Evolutionary conservation across 2,797 vertebrate species (phyloP), one percentile per base, ranked within the genome.

Genomic region (Lagodon rhomboides): DNA sequence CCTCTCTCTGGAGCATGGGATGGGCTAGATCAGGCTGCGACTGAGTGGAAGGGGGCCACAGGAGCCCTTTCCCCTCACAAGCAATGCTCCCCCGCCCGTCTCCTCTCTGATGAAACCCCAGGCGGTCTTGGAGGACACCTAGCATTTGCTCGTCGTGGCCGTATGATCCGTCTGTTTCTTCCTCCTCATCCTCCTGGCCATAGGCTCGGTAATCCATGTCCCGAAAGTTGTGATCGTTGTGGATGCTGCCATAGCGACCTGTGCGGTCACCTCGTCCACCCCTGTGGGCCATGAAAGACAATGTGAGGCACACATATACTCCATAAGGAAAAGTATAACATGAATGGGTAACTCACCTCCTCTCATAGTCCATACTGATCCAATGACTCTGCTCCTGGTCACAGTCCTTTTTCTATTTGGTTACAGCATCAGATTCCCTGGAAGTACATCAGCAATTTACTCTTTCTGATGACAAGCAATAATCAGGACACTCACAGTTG

Each of bases 161-260:
- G 13, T 84, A 93, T 3, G 76, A 83, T 34, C 90, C 60, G 66
- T 91, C 88, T n/a, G 73, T 2, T 25, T 84, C 91, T 7, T 73
- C 41, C 23, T 93, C 91, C 63, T 94, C 93, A 3, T 96, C 95
- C 6, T 97, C 96, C 17, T 95, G 95, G 50, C 95, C 91, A 12
- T 96, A 97, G 15, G 93, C 96, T 0, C 97, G 87, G 78, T 97
- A 98, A 87, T 98, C 97, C 96, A 97, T 97, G 72, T 97, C 97
- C 18, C 95, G 92, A 80, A 97, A 97, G 88, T 97, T 97, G 46
- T 97, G 97, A 68, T 97, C 96, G 0, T 93, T 93, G 7, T 91
- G 87, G 53, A 89, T 86, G 73, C 95, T 92, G 49, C 96, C 96
- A 46, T 97, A 98, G 76, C 97, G 97, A 59, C 97, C 97, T 7